A percentile compares a stretch with the other conserved stretches of the same genome.
Evolutionary conservation across 2,888 invertebrate genomes (phyloP).

Genomic region (Caenorhabditis panamensis): DNA sequence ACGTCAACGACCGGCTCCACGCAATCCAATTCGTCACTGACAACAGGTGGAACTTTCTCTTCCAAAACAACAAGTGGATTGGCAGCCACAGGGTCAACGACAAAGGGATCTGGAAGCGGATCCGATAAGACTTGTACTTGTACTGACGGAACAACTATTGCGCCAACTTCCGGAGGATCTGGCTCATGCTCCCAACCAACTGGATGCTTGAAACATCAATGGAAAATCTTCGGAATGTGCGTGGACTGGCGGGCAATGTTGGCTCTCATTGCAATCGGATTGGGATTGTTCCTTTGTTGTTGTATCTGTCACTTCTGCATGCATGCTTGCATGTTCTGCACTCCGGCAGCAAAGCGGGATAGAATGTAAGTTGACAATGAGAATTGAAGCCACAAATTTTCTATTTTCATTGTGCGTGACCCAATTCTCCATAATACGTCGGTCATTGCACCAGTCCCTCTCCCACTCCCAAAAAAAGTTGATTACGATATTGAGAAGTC

Average conservation of each 20-base stretch:
- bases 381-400: not conserved
- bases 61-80: conserved; percentile 18
- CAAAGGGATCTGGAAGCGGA: not conserved
- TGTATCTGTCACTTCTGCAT: conserved; percentile 61
- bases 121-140: conserved; percentile 13
- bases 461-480: conserved; percentile 17
- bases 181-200: conserved; percentile 5
- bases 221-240: conserved; percentile 62
- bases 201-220: conserved; percentile 58
- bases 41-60: conserved; percentile 34
- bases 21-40: conserved; percentile 10
- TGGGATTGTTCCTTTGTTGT: conserved; percentile 41
- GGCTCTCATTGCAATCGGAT: conserved; percentile 28
- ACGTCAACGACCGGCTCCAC: conserved; percentile 27
- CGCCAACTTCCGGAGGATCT: conserved; percentile 15
- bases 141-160: not conserved
- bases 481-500: conserved; percentile 55
- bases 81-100: not conserved
- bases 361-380: conserved; percentile 25
- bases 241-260: conserved; percentile 63
- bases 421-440: conserved; percentile 37
- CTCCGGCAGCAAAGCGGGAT: conserved; percentile 17
- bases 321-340: conserved; percentile 61
- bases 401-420: conserved; percentile 48
- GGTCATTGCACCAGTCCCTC: conserved; percentile 33